Conservation (phyloP, 2,113 vertebrate species). For the Oreochromis niloticus region DNA sequence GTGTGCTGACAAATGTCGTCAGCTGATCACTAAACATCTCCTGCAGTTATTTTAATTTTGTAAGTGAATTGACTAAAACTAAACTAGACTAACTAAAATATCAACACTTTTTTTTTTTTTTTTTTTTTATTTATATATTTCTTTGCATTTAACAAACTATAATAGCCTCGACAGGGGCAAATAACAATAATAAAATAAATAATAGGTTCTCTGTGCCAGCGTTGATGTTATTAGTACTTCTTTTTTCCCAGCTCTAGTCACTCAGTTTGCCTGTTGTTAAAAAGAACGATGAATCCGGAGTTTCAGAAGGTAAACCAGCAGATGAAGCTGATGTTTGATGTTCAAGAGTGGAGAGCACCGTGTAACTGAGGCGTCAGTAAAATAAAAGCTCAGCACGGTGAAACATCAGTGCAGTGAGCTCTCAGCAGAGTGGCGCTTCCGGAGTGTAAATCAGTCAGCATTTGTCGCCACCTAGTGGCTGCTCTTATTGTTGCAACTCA, state of each 20-base stretch:
- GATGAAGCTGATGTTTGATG: neutral
- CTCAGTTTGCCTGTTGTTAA: neutral
- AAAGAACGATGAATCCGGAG: neutral
- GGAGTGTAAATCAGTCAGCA: neutral
- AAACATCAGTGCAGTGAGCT: neutral
- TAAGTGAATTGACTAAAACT: neutral
- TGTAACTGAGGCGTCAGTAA: neutral
- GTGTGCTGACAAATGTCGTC: neutral
- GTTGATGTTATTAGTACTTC: fast-evolving
- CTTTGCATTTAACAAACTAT: neutral
- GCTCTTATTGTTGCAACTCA: fast-evolving
- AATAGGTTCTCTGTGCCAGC: neutral
- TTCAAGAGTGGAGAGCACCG: neutral
- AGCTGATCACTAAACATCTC: neutral
- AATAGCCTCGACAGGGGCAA: fast-evolving
- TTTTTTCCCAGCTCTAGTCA: neutral
- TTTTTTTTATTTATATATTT: neutral
- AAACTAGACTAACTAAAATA: neutral
- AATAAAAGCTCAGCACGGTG: neutral
- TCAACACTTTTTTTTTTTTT: neutral
- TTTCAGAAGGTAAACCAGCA: neutral
- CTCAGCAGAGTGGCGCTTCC: neutral
- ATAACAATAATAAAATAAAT: neutral
- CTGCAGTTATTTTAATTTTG: neutral
- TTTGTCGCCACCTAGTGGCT: constrained; percentile 37